Evolutionary conservation across 2,888 invertebrate genomes (phyloP).

Genomic region (Cataglyphis livida): DNA sequence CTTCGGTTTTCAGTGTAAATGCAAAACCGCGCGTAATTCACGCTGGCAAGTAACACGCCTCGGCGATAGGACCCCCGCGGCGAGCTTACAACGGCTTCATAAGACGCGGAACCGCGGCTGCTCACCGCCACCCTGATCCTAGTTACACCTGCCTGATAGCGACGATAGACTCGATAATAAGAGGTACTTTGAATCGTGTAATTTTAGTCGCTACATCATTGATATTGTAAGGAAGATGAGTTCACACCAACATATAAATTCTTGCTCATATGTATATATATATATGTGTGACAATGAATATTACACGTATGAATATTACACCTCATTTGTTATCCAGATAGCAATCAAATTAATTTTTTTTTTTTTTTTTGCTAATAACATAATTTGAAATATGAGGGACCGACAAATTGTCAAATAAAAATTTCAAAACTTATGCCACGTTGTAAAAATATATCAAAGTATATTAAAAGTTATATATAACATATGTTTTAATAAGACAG

Average conservation of each 20-base stretch:
- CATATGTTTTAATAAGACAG: background rate
- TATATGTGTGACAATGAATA: background rate
- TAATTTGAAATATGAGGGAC: background rate
- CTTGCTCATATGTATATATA: background rate
- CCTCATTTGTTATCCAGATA: background rate
- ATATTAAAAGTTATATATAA: background rate
- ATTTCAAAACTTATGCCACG: background rate
- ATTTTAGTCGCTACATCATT: slow-evolving; percentile 42
- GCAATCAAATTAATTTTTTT: slow-evolving; percentile 1
- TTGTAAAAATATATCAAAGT: background rate
- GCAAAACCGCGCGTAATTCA: slow-evolving; percentile 83
- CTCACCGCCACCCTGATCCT: slow-evolving; percentile 64
- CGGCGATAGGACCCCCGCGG: slow-evolving; percentile 81
- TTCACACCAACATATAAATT: background rate
- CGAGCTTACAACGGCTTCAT: slow-evolving; percentile 84
- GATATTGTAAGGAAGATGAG: slow-evolving; percentile 26
- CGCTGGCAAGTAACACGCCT: slow-evolving; percentile 83
- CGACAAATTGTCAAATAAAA: background rate
- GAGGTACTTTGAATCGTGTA: slow-evolving; percentile 47
- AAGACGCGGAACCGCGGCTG: slow-evolving; percentile 69
- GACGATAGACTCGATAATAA: slow-evolving; percentile 53
- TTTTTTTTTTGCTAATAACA: background rate
- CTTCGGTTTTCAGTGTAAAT: slow-evolving; percentile 82
- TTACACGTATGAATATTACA: background rate
- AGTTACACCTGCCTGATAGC: slow-evolving; percentile 64